These are phyloP conservation scores for Orthosia incerta DNA, from an alignment of 2,888 invertebrate genomes.

Conservation along the genomic window DNA sequence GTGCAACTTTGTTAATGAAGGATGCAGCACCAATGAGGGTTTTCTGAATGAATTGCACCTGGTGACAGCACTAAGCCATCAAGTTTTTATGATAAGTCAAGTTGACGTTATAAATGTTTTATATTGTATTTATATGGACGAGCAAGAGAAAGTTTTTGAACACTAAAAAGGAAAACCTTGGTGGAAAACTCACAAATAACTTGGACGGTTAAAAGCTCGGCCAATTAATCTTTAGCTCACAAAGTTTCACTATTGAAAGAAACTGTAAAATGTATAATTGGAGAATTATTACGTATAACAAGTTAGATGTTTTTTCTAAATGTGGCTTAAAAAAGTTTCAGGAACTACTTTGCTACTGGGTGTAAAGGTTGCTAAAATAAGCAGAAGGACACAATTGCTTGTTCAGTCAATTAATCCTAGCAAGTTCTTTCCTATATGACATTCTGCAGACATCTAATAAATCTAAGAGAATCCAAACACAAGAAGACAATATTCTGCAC, in stretches of 20 bases:
- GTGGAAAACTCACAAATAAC: background rate
- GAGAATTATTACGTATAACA: slow-evolving; percentile 1
- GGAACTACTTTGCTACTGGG: too few species aligned
- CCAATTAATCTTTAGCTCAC: background rate
- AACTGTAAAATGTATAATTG: too few species aligned
- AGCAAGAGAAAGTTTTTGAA: too few species aligned
- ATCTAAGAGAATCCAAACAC: slow-evolving; percentile 18
- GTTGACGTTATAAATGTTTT: too few species aligned
- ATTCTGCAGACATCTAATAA: slow-evolving; percentile 27
- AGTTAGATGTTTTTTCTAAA: background rate
- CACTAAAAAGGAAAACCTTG: background rate
- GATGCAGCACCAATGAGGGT: background rate
- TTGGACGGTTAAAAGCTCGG: background rate
- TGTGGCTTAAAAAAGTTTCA: too few species aligned
- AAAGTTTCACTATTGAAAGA: background rate
- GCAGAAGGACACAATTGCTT: background rate
- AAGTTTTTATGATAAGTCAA: too few species aligned
- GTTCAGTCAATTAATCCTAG: background rate
- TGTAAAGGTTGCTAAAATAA: background rate
- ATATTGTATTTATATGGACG: too few species aligned
- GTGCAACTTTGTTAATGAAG: slow-evolving; percentile 7
- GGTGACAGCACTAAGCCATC: too few species aligned
- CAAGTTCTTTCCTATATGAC: background rate
- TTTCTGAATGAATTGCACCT: too few species aligned
- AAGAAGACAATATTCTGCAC: slow-evolving; percentile 5